Base-by-base conservation (phyloP, 2,113 vertebrate genomes). In the Sigmodon hispidus region DNA sequence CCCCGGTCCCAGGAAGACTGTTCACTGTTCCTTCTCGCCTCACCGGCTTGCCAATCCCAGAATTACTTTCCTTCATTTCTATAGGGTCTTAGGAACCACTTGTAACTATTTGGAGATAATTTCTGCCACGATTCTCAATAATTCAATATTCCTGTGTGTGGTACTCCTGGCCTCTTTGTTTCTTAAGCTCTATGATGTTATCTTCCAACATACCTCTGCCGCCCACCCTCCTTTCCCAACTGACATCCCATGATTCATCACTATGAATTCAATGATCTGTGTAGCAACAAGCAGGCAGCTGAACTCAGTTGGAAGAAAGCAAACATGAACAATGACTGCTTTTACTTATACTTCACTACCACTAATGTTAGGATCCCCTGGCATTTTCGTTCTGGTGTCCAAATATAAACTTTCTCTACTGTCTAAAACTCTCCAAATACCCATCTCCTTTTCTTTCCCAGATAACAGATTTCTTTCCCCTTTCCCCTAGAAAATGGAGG, bases 231-330 rank as follows among this genome's bases (percentile, higher is more conserved):
- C 50, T 63, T 83, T 61, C 75, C 61, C 73, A 90, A 52, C 34
- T 77, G 70, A 89, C 57, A 89, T 40, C 52, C 52, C 52, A 52
- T 45, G 52, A 77, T 73, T 92, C 55, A 94, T 91, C n/a, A 5
- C 43, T 87, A 86, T 81, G 48, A 94, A 88, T 12, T 34, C 15
- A 43, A 52, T 73, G 79, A 87, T 85, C n/a, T 57, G 15, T 36
- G 31, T 40, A 91, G 57, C 57, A 70, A 59, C 43, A 65, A 72
- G 24, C 84, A 61, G 57, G 45, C 89, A 90, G 94, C 90, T 83
- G 93, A 96, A 76, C 70, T 75, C 91, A 96, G 61, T 63, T 90
- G 76, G 63, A 87, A 63, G 59, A 87, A 87, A 96, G 52, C 61
- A 91, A 29, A n/a, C 43, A 80, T 40, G 31, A 73, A 65, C 75